phyloP scores from a whole-genome alignment of 2,113 vertebrate species.

The Mustelus asterias region DNA sequence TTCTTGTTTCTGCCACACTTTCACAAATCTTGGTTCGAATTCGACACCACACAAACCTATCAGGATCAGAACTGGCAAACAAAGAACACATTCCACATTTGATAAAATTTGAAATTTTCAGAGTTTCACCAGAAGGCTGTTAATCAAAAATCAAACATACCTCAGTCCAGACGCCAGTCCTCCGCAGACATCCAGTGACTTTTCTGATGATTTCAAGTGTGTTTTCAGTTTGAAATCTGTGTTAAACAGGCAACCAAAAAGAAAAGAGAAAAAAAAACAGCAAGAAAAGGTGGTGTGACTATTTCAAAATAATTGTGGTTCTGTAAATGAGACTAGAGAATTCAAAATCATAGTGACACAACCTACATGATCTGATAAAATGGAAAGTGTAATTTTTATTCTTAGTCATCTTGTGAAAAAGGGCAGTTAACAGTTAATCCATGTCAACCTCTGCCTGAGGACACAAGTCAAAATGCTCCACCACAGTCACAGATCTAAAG shows the following conservation, averaged over 20 bases:
- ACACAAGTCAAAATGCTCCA: neutral
- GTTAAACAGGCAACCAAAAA: neutral
- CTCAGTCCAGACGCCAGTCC: neutral
- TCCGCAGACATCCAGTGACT: neutral
- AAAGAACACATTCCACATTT: neutral
- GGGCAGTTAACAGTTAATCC: conserved; percentile 11
- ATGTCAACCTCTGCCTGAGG: neutral
- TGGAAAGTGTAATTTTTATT: conserved; percentile 30
- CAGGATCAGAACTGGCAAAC: neutral
- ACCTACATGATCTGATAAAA: conserved; percentile 24
- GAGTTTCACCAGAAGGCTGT: neutral
- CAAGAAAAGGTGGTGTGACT: neutral
- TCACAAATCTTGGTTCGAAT: neutral
- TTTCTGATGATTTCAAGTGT: neutral
- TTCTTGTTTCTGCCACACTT: neutral
- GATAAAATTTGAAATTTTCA: neutral
- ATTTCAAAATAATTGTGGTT: neutral
- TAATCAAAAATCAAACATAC: conserved; percentile 8
- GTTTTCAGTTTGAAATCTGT: neutral
- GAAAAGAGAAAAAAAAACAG: neutral
- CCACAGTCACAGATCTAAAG: neutral
- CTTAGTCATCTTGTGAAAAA: conserved; percentile 22
- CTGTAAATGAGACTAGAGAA: neutral
- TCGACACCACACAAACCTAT: neutral
- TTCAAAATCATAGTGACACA: neutral